A percentile compares a stretch with the other conserved stretches of the same genome.
Evolutionary conservation across 1,140 invertebrate species (phyloP).

Genomic region (Tetramorium alpestre): DNA sequence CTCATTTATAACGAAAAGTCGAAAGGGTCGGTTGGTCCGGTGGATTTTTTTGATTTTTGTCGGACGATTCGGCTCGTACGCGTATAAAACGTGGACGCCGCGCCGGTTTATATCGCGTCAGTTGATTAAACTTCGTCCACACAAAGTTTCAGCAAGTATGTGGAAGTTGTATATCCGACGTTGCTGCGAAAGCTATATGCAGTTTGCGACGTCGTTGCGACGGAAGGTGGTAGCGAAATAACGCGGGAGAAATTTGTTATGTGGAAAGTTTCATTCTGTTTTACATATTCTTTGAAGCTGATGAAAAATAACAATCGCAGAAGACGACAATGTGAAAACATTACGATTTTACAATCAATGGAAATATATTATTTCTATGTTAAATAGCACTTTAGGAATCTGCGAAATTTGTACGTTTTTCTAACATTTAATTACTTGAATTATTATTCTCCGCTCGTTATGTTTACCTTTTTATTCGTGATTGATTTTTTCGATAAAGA

Average conservation of each 20-base stretch:
- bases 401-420: neutral
- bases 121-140: slow-evolving; percentile 50
- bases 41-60: slow-evolving; percentile 38
- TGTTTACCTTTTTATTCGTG: neutral
- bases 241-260: neutral
- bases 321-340: neutral
- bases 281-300: neutral
- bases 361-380: neutral
- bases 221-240: slow-evolving; percentile 1
- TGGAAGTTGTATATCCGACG: slow-evolving; percentile 5
- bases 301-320: neutral
- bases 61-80: neutral
- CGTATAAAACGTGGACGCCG: slow-evolving; percentile 28
- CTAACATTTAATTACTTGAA: neutral
- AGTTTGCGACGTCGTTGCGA: neutral
- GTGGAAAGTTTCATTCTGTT: neutral
- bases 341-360: neutral
- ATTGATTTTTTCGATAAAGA: neutral
- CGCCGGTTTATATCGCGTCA: slow-evolving; percentile 44
- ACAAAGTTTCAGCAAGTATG: neutral
- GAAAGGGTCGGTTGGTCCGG: neutral
- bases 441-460: neutral
- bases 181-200: slow-evolving; percentile 19
- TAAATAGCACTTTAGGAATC: neutral
- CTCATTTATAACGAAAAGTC: slow-evolving; percentile 24